phyloP scores from a whole-genome alignment of 2,888 invertebrate genomes.

The Boloria selene region DNA sequence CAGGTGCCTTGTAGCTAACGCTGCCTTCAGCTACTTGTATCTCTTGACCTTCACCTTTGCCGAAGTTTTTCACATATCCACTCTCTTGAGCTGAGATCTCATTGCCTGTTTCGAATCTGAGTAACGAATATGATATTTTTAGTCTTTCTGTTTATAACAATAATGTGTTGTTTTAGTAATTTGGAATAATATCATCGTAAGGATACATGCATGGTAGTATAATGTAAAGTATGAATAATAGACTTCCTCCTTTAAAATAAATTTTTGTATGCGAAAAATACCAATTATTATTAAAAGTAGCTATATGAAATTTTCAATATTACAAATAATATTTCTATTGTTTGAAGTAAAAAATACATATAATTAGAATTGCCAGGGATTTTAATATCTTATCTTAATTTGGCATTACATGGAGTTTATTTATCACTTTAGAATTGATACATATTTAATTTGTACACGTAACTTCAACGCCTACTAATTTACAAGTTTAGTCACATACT shows the following conservation, averaged over 20 bases:
- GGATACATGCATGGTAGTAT: too few relatives aligned
- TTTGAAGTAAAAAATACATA: too few relatives aligned
- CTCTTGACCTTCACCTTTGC: constrained; percentile 79
- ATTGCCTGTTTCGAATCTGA: constrained; percentile 84
- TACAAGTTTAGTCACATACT: constrained; percentile 4
- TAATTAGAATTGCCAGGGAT: neutral
- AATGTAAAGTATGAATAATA: too few relatives aligned
- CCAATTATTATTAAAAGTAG: neutral
- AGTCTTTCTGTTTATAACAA: too few relatives aligned
- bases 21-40: constrained; percentile 82
- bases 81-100: constrained; percentile 85
- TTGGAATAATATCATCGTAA: too few relatives aligned
- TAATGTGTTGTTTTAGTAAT: too few relatives aligned
- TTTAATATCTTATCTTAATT: neutral
- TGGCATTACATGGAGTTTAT: neutral
- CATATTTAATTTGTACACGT: constrained; percentile 11
- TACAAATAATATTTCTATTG: too few relatives aligned
- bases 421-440: neutral
- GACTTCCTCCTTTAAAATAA: too few relatives aligned
- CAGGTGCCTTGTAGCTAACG: constrained; percentile 86
- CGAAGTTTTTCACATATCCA: constrained; percentile 83
- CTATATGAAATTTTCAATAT: too few relatives aligned
- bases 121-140: neutral
- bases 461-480: constrained; percentile 18
- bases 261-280: neutral